A percentile compares a stretch with the other conserved stretches of the same genome.
Conservation (phyloP, 2,113 vertebrate species). For the Columbina picui region DNA sequence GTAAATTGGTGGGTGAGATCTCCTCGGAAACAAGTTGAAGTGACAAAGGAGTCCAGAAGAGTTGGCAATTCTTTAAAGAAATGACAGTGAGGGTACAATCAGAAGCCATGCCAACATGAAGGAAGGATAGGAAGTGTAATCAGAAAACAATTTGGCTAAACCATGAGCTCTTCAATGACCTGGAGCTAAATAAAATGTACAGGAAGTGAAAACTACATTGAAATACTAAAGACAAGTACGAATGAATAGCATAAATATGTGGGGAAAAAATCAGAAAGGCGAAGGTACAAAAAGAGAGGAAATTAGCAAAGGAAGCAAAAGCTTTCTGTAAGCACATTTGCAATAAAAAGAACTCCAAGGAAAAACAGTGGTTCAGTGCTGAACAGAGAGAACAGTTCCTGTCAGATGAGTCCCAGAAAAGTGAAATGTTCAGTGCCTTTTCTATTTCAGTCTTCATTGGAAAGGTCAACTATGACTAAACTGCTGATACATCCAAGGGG, state of each 20-base stretch:
- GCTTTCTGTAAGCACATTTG: slow-evolving; percentile 56
- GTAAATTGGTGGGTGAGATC: slow-evolving; percentile 55
- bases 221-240: slow-evolving; percentile 46
- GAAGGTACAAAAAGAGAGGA: slow-evolving; percentile 70
- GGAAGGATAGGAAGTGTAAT: slow-evolving; percentile 72
- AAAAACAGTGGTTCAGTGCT: slow-evolving; percentile 14
- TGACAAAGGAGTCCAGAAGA: slow-evolving; percentile 62
- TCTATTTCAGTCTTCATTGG: slow-evolving; percentile 1
- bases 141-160: slow-evolving; percentile 68
- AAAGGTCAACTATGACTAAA: not conserved
- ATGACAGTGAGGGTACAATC: slow-evolving; percentile 69
- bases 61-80: slow-evolving; percentile 74
- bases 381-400: not conserved
- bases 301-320: slow-evolving; percentile 58
- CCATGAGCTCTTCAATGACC: slow-evolving; percentile 63
- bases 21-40: slow-evolving; percentile 69
- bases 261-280: slow-evolving; percentile 46
- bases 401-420: slow-evolving; percentile 26
- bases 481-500: not conserved
- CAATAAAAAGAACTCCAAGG: slow-evolving; percentile 24
- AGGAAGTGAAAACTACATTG: slow-evolving; percentile 68
- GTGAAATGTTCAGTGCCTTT: slow-evolving; percentile 17
- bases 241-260: slow-evolving; percentile 68
- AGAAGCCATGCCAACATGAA: slow-evolving; percentile 71
- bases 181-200: slow-evolving; percentile 69